phyloP scores from a whole-genome alignment of 1,140 invertebrate genomes.

The Brevipalpus yothersi region DNA sequence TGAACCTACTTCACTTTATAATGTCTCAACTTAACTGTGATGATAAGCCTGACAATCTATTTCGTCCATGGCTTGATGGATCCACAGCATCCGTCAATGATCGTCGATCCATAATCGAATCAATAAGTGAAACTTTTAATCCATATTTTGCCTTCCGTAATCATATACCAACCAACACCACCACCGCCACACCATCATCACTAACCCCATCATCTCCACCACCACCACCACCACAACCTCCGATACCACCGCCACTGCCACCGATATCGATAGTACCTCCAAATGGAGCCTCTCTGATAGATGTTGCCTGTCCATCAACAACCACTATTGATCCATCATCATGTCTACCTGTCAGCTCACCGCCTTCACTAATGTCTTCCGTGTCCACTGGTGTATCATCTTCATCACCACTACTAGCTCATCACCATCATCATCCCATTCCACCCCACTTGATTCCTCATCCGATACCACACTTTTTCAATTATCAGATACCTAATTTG shows the following conservation, averaged over 20 bases:
- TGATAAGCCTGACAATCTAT: not conserved
- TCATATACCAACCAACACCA: not conserved
- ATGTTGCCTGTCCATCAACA: not conserved
- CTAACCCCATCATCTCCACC: not conserved
- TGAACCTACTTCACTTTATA: not conserved
- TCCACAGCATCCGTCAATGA: not conserved
- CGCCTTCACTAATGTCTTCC: not conserved
- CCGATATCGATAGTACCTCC: not conserved
- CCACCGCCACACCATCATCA: not conserved
- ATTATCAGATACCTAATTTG: not conserved
- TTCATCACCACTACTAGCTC: not conserved
- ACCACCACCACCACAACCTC: not conserved
- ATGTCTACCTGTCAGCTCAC: not conserved
- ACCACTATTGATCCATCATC: not conserved
- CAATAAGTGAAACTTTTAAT: no score
- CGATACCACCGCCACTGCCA: not conserved
- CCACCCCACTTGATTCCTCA: not conserved
- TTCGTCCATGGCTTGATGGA: not conserved
- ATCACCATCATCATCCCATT: not conserved
- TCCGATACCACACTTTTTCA: not conserved
- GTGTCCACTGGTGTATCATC: not conserved
- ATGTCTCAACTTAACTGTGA: not conserved
- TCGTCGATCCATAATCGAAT: no score
- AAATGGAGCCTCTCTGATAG: not conserved
- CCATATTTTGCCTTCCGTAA: not conserved